Evolutionary conservation across 64 coral and sea anemone genomes (phyloP), one percentile per base, ranked within the genome.

Genomic region (Stichodactyla helianthus): DNA sequence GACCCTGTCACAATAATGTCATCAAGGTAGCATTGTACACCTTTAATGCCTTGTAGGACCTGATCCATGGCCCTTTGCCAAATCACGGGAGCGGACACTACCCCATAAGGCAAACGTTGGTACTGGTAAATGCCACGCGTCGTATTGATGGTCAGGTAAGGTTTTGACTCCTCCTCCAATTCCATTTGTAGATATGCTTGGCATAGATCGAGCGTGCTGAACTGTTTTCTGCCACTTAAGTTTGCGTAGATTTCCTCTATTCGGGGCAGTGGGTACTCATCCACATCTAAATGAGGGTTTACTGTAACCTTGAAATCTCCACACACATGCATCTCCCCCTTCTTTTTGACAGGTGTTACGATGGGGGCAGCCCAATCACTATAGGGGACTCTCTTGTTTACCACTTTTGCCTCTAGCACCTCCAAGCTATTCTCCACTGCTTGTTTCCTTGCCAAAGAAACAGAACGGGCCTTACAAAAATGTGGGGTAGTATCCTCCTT

Each of bases 141-240:
- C 16, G 54, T 82, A 79, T 88, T 31, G 28, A 88, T 88, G 51
- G n/a, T 88, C 16, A 82, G 5, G 22, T 65, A 88, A 35, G 4
- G 17, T 7, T 31, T 58, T 3, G 77, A 79, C 20, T 58, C 17
- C 13, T 82, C 28, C 10, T 82, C 87, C 7, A 88, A 0, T 55
- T 88, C 87, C 87, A 88, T 88, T 55, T 88, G 77, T 65, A 64
- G 59, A 50, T 88, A 82, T 6, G 87, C 87, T 22, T 82, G 77
- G n/a, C 52, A 15, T 4, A 88, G 19, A 20, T 82, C 77, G 16
- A 88, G 77, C 6, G 64, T 59, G 13, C 11, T 19, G 23, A 88
- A 88, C 60, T 50, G 14, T 20, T 58, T 88, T 13, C 87, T 77
- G 28, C 79, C 79, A 19, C 50, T 82, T 7, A 82, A 19, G 50